Evolutionary conservation across 2,113 vertebrate genomes (phyloP).

Genomic region (Chionomys nivalis): DNA sequence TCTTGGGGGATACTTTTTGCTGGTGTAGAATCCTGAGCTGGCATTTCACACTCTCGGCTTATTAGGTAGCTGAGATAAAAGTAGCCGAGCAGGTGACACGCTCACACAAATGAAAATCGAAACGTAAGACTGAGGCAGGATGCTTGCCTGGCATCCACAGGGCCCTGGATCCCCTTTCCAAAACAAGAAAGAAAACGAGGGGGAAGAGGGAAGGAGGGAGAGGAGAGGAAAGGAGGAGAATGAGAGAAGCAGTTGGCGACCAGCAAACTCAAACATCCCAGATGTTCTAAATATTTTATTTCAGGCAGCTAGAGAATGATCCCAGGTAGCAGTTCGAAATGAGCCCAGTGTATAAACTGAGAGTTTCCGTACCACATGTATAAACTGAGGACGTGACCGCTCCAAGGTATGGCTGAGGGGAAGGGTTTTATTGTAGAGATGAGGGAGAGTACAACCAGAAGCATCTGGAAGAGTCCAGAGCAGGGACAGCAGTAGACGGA

Average conservation of each 20-base stretch:
- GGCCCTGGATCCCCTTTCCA: neutral
- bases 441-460: neutral
- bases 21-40: neutral
- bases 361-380: neutral
- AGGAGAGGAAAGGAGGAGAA: neutral
- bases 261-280: constrained; percentile 37
- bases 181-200: too few relatives aligned
- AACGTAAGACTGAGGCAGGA: neutral
- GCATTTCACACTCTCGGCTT: neutral
- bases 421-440: neutral
- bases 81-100: neutral
- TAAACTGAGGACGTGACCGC: neutral
- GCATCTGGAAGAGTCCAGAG: neutral
- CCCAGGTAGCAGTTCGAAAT: neutral
- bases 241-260: neutral
- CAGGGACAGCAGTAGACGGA: neutral
- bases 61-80: neutral
- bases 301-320: neutral
- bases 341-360: neutral
- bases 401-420: neutral
- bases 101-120: constrained; percentile 31
- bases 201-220: too few relatives aligned
- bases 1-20: neutral
- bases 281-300: constrained; percentile 45
- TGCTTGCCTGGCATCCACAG: neutral